Percentiles rank a stretch among this genome's conserved stretches.
Conservation (phyloP, 1,140 invertebrate genomes). For the Maconellicoccus hirsutus region DNA sequence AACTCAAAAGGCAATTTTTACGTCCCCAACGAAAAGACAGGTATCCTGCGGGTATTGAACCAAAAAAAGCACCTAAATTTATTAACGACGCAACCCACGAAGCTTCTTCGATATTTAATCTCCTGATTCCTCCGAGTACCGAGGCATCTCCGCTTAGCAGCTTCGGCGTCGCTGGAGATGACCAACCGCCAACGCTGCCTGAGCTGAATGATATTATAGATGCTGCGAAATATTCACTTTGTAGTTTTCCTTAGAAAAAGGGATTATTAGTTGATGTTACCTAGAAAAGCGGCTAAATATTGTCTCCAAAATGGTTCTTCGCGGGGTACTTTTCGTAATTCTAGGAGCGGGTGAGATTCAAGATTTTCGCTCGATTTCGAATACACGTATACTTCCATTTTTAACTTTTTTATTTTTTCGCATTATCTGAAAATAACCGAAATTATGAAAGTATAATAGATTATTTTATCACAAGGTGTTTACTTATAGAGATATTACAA, state of each 20-base stretch:
- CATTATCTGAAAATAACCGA: background rate
- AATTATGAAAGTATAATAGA: no score
- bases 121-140: conserved; percentile 33
- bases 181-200: conserved; percentile 60
- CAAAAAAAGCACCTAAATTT: conserved; percentile 49
- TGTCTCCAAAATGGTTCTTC: conserved; percentile 1
- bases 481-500: no score
- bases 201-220: conserved; percentile 55
- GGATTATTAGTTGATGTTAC: background rate
- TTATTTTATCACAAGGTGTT: no score
- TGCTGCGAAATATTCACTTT: conserved; percentile 26
- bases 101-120: conserved; percentile 39
- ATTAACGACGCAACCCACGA: conserved; percentile 60
- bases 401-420: background rate
- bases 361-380: background rate
- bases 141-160: conserved; percentile 35
- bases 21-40: conserved; percentile 58
- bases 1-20: conserved; percentile 54
- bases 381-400: background rate
- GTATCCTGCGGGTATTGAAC: conserved; percentile 26
- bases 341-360: background rate
- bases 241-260: background rate
- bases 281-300: conserved; percentile 6
- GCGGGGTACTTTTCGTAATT: background rate
- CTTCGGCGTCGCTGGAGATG: conserved; percentile 51